Conservation (phyloP, 2,888 invertebrate genomes). For the Ochropacha duplaris region DNA sequence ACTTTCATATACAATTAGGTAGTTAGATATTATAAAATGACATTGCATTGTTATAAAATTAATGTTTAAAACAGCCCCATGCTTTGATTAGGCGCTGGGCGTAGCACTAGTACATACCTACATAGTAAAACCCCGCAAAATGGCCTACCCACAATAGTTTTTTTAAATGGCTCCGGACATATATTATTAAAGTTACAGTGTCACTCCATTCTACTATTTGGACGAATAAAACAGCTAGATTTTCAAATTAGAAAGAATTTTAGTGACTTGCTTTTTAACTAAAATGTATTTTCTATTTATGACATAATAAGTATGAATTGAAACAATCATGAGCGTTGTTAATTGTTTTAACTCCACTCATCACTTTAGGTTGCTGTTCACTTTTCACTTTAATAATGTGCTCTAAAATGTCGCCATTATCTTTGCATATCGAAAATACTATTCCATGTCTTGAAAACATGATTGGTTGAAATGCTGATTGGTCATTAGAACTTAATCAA, state of each 20-base stretch:
- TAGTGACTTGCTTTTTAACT: not conserved
- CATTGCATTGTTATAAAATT: constrained; percentile 46
- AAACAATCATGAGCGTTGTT: not conserved
- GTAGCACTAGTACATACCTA: constrained; percentile 35
- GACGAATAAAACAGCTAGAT: not conserved
- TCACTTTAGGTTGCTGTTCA: not conserved
- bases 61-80: constrained; percentile 43
- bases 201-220: not conserved
- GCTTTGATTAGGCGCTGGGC: constrained; percentile 57
- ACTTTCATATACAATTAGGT: constrained; percentile 11
- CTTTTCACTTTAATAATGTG: not conserved
- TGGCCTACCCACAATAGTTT: constrained; percentile 22
- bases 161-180: not conserved
- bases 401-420: not conserved
- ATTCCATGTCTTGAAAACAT: not conserved
- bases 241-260: not conserved
- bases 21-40: constrained; percentile 35
- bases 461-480: not conserved
- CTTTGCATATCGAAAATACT: not conserved
- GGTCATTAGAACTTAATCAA: not conserved
- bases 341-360: not conserved
- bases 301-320: not conserved
- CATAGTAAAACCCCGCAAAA: constrained; percentile 40
- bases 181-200: too few species aligned
- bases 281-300: too few species aligned